Evolutionary conservation across 1,140 invertebrate genomes (phyloP).

Genomic region (Rhynchophorus ferrugineus): DNA sequence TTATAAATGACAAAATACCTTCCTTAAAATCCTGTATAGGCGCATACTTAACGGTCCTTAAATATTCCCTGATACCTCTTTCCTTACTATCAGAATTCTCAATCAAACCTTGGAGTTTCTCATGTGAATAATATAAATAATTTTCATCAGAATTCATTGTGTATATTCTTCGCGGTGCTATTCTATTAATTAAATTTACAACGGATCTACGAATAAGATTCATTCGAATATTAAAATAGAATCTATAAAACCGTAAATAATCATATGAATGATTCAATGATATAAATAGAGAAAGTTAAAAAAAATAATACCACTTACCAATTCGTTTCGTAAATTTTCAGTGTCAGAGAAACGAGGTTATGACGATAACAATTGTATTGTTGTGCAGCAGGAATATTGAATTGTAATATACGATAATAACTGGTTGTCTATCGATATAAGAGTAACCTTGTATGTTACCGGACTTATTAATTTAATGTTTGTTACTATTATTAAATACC

Average conservation of each 20-base stretch:
- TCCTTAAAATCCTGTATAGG: constrained; percentile 33
- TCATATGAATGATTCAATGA: neutral
- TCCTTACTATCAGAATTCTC: constrained; percentile 22
- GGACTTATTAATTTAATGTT: too few species aligned
- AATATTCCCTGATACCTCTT: constrained; percentile 31
- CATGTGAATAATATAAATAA: constrained; percentile 29
- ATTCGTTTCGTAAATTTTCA: too few species aligned
- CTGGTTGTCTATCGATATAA: too few species aligned
- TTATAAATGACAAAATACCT: constrained; percentile 15
- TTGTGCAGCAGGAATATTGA: too few species aligned
- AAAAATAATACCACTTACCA: neutral
- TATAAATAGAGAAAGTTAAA: neutral
- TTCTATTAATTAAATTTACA: constrained; percentile 5
- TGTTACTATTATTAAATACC: too few species aligned
- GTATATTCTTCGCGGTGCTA: neutral
- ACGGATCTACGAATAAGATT: constrained; percentile 12
- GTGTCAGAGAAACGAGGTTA: too few species aligned
- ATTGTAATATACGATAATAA: too few species aligned
- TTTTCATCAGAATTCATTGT: constrained; percentile 19
- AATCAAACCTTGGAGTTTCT: constrained; percentile 25
- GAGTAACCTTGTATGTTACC: too few species aligned
- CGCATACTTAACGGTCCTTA: constrained; percentile 33
- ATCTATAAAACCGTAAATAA: neutral
- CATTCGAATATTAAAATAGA: constrained; percentile 2
- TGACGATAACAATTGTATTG: too few species aligned